Conservation (phyloP, 2,113 vertebrate species). For the Junco hyemalis region DNA sequence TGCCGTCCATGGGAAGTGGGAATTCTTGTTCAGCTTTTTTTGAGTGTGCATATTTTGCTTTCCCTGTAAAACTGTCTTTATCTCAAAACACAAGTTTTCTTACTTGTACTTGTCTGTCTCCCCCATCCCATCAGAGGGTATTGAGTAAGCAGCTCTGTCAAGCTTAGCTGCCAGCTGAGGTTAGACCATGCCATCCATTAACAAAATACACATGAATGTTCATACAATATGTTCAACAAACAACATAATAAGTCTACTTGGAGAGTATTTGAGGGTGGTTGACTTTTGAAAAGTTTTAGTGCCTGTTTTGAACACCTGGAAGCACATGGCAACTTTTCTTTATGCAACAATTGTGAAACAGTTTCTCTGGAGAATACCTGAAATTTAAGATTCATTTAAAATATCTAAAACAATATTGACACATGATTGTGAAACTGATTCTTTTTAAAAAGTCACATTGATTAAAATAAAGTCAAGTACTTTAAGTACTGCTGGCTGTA, state of each 20-base stretch:
- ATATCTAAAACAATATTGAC: neutral
- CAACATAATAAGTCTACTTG: neutral
- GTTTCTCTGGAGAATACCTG: neutral
- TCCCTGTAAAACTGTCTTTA: neutral
- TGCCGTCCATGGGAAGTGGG: neutral
- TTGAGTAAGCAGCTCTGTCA: neutral
- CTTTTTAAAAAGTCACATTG: neutral
- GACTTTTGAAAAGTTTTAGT: neutral
- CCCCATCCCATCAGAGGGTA: fast-evolving
- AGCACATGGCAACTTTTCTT: neutral
- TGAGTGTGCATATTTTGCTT: neutral
- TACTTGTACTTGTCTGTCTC: neutral
- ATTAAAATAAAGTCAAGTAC: neutral
- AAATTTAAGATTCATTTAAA: neutral
- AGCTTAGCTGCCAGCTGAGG: neutral
- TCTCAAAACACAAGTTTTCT: neutral
- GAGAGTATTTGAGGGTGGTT: neutral
- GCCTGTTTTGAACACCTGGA: neutral
- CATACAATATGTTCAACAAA: neutral
- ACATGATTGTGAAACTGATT: neutral
- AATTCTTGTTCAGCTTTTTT: neutral
- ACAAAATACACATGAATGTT: neutral
- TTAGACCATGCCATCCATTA: fast-evolving
- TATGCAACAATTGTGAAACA: neutral
- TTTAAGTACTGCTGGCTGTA: neutral